phyloP scores from a whole-genome alignment of 2,888 invertebrate genomes.

The Pyrochroa serraticornis region DNA sequence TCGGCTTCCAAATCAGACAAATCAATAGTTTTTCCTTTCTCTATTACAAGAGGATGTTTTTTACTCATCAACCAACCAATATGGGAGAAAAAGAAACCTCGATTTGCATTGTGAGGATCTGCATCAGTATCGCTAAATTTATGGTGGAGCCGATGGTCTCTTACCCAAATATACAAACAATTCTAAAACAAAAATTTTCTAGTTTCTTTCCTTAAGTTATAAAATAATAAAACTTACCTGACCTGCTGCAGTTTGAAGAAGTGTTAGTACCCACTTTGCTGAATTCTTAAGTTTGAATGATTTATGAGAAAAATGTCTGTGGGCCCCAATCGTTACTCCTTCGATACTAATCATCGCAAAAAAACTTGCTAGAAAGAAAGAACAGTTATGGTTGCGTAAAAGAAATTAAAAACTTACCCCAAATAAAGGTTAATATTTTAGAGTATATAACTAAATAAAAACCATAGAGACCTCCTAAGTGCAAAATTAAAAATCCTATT shows the following conservation, averaged over 20 bases:
- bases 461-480: conserved; percentile 62
- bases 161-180: conserved; percentile 76
- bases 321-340: conserved; percentile 82
- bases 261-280: too few species aligned
- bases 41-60: conserved; percentile 78
- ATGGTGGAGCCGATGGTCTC: conserved; percentile 83
- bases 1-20: conserved; percentile 78
- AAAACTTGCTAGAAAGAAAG: conserved; percentile 23
- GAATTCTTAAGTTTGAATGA: conserved; percentile 74
- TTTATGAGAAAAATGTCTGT: conserved; percentile 78
- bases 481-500: conserved; percentile 64
- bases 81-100: conserved; percentile 89
- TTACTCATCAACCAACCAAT: conserved; percentile 83
- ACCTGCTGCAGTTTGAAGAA: conserved; percentile 74
- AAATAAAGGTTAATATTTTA: conserved; percentile 48
- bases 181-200: conserved; percentile 61
- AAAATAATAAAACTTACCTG: conserved; percentile 71
- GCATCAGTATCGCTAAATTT: conserved; percentile 77
- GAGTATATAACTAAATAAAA: conserved; percentile 46
- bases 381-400: neutral
- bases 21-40: conserved; percentile 71
- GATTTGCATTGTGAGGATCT: conserved; percentile 79
- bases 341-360: conserved; percentile 56
- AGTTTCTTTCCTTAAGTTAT: too few species aligned
- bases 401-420: conserved; percentile 52